phyloP scores from a whole-genome alignment of 2,888 invertebrate genomes.

The Epirrita christyi region DNA sequence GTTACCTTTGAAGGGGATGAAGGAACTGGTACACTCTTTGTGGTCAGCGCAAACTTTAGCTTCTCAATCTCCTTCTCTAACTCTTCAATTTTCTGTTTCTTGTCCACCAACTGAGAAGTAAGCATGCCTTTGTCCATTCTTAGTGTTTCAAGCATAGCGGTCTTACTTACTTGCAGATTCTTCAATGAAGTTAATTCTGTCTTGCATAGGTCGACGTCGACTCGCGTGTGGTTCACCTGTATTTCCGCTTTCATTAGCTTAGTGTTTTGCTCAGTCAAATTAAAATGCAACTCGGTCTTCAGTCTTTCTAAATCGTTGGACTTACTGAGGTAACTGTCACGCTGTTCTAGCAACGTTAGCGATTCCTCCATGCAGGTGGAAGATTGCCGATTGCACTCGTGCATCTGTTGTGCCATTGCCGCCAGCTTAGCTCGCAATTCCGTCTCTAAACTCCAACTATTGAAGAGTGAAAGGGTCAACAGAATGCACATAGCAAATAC shows the following conservation, averaged over 20 bases:
- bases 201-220: constrained; percentile 72
- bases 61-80: constrained; percentile 70
- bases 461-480: constrained; percentile 76
- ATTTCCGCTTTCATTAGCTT: constrained; percentile 65
- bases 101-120: constrained; percentile 66
- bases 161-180: constrained; percentile 76
- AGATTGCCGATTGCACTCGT: constrained; percentile 74
- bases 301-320: constrained; percentile 66
- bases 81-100: constrained; percentile 70
- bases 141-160: constrained; percentile 73
- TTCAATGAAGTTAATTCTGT: constrained; percentile 77
- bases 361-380: constrained; percentile 75
- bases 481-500: constrained; percentile 74
- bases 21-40: constrained; percentile 64
- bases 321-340: constrained; percentile 67
- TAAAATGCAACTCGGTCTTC: constrained; percentile 60
- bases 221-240: constrained; percentile 68
- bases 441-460: constrained; percentile 75
- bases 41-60: constrained; percentile 65
- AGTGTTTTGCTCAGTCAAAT: constrained; percentile 58
- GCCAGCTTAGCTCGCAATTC: constrained; percentile 69
- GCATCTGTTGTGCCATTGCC: constrained; percentile 68
- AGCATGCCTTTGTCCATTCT: constrained; percentile 75
- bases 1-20: constrained; percentile 64
- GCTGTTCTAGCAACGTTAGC: constrained; percentile 68